phyloP scores from a whole-genome alignment of 2,113 vertebrate species.

The Formicarius rufipectus region DNA sequence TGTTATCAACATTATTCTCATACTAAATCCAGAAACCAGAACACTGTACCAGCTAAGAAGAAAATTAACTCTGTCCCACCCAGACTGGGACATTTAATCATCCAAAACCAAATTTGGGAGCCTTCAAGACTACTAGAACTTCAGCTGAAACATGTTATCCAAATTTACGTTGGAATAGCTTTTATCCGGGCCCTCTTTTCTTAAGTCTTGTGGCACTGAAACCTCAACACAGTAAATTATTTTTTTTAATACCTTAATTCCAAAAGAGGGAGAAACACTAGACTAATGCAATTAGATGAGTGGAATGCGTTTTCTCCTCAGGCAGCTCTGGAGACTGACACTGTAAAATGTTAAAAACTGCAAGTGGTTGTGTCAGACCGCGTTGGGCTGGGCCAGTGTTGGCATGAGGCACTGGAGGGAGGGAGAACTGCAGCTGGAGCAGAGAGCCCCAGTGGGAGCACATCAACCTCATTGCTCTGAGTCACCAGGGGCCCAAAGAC shows the following conservation, averaged over 20 bases:
- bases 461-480: not conserved
- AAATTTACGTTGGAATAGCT: not conserved
- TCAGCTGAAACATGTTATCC: not conserved
- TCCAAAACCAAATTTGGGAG: not conserved
- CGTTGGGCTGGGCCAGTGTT: not conserved
- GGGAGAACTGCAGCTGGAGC: not conserved
- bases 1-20: not conserved
- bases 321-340: slow-evolving; percentile 32
- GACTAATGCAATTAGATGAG: slow-evolving; percentile 27
- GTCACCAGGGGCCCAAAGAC: not conserved
- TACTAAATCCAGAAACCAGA: not conserved
- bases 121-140: not conserved
- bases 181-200: not conserved
- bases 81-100: not conserved
- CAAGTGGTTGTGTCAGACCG: not conserved
- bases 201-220: not conserved
- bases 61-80: not conserved
- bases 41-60: not conserved
- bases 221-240: not conserved
- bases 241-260: not conserved
- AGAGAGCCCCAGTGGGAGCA: not conserved
- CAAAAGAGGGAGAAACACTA: not conserved
- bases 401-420: not conserved
- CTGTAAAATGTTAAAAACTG: not conserved
- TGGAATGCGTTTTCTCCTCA: slow-evolving; percentile 10